Percentiles rank a stretch among this genome's conserved stretches.
Evolutionary conservation across 2,888 invertebrate genomes (phyloP).

Genomic region (Dysmachus trigonus): DNA sequence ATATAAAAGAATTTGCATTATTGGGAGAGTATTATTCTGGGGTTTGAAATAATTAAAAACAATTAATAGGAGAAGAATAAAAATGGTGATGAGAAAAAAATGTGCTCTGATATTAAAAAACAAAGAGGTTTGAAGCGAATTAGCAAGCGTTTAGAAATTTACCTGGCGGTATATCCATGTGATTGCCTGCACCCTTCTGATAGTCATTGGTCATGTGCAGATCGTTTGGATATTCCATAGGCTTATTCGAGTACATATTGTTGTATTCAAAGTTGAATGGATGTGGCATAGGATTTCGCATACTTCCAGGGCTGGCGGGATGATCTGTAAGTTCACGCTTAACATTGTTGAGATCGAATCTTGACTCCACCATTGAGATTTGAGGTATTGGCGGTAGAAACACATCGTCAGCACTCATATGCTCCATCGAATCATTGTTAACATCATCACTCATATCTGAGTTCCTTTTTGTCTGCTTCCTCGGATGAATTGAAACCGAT

Average conservation of each 20-base stretch:
- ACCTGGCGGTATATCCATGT: constrained; percentile 65
- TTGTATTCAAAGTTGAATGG: constrained; percentile 52
- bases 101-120: neutral
- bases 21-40: neutral
- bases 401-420: constrained; percentile 60
- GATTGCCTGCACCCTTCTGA: constrained; percentile 62
- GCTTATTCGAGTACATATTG: constrained; percentile 49
- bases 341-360: constrained; percentile 60
- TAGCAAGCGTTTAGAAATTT: constrained; percentile 52
- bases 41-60: neutral
- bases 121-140: neutral
- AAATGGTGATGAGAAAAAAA: neutral
- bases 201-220: constrained; percentile 62
- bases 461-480: constrained; percentile 59
- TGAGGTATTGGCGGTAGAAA: constrained; percentile 62
- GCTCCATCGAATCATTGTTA: constrained; percentile 59
- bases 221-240: constrained; percentile 62
- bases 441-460: constrained; percentile 55
- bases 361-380: constrained; percentile 62
- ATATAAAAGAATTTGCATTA: neutral
- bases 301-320: constrained; percentile 49
- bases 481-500: constrained; percentile 60
- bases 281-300: constrained; percentile 48
- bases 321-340: constrained; percentile 58
- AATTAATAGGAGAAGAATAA: neutral